phyloP scores from a whole-genome alignment of 2,113 vertebrate species.

The Ceyx melanurus region DNA sequence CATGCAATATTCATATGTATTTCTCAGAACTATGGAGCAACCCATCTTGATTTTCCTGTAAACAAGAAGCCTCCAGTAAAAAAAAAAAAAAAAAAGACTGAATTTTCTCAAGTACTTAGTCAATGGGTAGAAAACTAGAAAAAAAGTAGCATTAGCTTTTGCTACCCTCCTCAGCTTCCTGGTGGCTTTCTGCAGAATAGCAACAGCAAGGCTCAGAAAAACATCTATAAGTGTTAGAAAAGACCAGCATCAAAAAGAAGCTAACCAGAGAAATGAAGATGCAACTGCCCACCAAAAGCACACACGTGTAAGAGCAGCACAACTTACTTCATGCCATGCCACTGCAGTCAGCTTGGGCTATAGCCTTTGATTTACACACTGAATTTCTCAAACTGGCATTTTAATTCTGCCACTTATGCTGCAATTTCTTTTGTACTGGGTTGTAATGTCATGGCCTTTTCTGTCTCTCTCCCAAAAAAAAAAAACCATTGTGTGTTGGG shows the following conservation, averaged over 20 bases:
- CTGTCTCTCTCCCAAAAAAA: neutral
- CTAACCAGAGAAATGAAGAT: neutral
- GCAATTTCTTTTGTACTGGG: neutral
- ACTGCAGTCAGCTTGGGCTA: neutral
- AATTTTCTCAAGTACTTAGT: neutral
- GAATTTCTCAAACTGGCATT: neutral
- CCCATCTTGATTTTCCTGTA: neutral
- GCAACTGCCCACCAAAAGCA: neutral
- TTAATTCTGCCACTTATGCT: neutral
- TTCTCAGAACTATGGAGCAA: neutral
- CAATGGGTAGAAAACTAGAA: neutral
- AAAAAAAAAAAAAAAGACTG: neutral
- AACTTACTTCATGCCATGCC: neutral
- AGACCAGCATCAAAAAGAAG: neutral
- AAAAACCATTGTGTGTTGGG: neutral
- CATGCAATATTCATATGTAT: neutral
- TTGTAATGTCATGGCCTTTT: neutral
- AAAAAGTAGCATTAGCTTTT: neutral
- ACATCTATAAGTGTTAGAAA: neutral
- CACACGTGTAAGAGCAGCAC: neutral
- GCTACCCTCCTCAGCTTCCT: neutral
- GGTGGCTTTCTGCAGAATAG: neutral
- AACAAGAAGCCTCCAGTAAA: constrained; percentile 32
- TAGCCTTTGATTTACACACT: neutral
- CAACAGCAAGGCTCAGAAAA: neutral